A percentile compares a stretch with the other conserved stretches of the same genome.
Conservation (phyloP, 1,140 invertebrate species). For the Thereuonema tuberculata region DNA sequence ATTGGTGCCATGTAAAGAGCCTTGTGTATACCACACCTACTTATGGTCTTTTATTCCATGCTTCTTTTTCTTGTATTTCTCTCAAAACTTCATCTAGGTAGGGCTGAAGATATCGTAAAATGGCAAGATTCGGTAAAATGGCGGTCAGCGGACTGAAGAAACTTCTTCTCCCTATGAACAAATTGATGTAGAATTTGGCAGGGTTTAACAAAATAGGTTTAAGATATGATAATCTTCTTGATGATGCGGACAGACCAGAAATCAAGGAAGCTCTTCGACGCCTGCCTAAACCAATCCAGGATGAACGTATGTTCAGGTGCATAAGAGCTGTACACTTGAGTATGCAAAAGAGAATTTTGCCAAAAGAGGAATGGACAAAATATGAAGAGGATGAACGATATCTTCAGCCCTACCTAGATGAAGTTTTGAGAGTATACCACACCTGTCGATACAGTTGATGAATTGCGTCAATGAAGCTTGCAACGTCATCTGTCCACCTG, state of each 20-base stretch:
- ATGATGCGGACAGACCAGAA: not conserved
- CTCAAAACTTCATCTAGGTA: no score
- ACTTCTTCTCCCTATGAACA: no score
- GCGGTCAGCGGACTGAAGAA: not conserved
- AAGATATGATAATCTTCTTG: not conserved
- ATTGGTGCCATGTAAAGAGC: no score
- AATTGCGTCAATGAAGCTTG: no score
- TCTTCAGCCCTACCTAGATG: no score
- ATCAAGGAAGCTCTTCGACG: not conserved
- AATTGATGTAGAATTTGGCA: no score
- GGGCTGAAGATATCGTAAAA: not conserved
- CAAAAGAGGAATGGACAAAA: constrained; percentile 2
- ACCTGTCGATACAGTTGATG: no score
- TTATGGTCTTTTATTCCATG: not conserved
- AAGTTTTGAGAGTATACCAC: not conserved
- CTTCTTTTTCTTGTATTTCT: no score
- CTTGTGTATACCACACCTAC: no score
- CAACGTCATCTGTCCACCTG: no score
- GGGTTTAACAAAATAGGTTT: no score
- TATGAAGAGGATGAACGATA: not conserved
- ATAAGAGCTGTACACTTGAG: not conserved
- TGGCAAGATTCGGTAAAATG: no score
- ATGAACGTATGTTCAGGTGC: constrained; percentile 1
- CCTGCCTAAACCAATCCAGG: not conserved
- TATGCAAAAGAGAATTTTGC: not conserved